Conservation (phyloP, 2,888 invertebrate species). For the Drosophila greeni region DNA sequence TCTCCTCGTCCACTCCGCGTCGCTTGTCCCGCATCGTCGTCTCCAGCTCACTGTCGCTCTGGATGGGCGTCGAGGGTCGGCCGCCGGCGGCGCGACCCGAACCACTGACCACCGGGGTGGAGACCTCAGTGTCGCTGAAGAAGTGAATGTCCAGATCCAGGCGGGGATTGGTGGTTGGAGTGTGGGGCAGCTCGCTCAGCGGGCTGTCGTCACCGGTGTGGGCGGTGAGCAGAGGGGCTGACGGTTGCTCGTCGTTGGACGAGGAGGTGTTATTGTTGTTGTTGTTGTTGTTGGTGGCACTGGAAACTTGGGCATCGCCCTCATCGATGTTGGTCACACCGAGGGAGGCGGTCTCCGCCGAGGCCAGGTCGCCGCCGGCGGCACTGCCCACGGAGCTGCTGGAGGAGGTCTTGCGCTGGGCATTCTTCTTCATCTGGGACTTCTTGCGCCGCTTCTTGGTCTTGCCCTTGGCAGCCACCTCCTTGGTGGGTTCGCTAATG, state of each 20-base stretch:
- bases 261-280: slow-evolving; percentile 76
- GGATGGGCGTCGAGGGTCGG: slow-evolving; percentile 90
- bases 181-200: slow-evolving; percentile 71
- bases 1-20: slow-evolving; percentile 68
- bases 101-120: slow-evolving; percentile 82
- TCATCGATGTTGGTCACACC: slow-evolving; percentile 67
- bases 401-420: slow-evolving; percentile 84
- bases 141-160: slow-evolving; percentile 88
- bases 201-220: slow-evolving; percentile 67
- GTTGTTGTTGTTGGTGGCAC: slow-evolving; percentile 57
- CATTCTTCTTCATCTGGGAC: slow-evolving; percentile 88
- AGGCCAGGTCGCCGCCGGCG: slow-evolving; percentile 54
- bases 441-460: slow-evolving; percentile 90
- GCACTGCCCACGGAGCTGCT: slow-evolving; percentile 78
- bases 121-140: slow-evolving; percentile 95
- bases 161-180: slow-evolving; percentile 74
- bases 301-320: slow-evolving; percentile 58
- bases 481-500: slow-evolving; percentile 76
- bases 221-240: slow-evolving; percentile 63
- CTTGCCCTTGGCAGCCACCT: slow-evolving; percentile 80
- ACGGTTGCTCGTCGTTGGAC: slow-evolving; percentile 72
- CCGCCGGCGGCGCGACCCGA: slow-evolving; percentile 81
- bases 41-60: slow-evolving; percentile 97
- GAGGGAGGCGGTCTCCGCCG: slow-evolving; percentile 36
- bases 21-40: slow-evolving; percentile 80